phyloP scores from a whole-genome alignment of 2,888 invertebrate species.

The Pandemis cinnamomeana region DNA sequence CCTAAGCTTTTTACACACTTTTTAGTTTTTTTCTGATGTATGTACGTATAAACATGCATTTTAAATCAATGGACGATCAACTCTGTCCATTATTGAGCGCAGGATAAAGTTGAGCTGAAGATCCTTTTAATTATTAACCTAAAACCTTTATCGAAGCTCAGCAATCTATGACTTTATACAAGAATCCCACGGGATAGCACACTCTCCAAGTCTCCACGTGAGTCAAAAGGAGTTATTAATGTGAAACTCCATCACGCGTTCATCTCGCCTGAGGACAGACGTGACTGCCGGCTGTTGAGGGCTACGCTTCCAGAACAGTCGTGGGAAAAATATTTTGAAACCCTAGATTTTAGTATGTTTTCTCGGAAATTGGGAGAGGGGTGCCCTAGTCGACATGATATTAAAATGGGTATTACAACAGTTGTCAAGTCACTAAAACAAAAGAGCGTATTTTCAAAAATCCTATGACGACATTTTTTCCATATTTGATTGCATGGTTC shows the following conservation, averaged over 20 bases:
- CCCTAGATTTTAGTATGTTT: background rate
- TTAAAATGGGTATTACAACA: no score
- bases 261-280: constrained; percentile 28
- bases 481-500: no score
- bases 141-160: no score
- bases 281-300: constrained; percentile 27
- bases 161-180: no score
- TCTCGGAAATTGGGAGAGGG: background rate
- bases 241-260: constrained; percentile 23
- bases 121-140: no score
- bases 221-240: constrained; percentile 16
- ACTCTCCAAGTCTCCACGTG: background rate
- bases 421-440: no score
- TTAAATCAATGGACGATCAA: no score
- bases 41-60: no score
- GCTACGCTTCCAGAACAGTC: constrained; percentile 26
- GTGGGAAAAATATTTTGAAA: constrained; percentile 18
- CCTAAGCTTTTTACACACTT: no score
- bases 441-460: no score
- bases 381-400: background rate
- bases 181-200: constrained; percentile 17
- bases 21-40: no score
- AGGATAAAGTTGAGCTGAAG: background rate
- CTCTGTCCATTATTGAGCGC: background rate
- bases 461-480: no score